These are phyloP conservation scores for Ascidia mentula DNA, from an alignment of 23 tunicate species.

Conservation along the genomic window DNA sequence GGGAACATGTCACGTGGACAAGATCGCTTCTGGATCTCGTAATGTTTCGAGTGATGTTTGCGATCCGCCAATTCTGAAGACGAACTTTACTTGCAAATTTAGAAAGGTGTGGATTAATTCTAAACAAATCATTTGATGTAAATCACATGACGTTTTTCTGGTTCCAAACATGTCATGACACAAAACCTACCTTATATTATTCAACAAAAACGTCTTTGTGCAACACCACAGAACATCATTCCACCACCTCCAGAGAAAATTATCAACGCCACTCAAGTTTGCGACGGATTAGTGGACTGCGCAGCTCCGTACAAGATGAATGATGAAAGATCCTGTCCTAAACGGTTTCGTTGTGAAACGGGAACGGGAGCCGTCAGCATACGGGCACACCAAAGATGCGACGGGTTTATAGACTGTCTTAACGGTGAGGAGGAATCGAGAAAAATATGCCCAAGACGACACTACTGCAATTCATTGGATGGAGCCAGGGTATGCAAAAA, in stretches of 20 bases:
- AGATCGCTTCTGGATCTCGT: not conserved
- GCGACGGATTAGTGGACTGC: not conserved
- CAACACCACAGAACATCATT: too few species aligned
- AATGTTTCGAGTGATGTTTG: not conserved
- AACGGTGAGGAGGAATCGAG: not conserved
- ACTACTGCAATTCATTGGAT: not conserved
- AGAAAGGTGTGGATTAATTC: too few species aligned
- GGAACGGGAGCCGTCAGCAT: not conserved
- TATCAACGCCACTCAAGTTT: not conserved
- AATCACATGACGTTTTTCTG: too few species aligned
- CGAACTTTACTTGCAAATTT: not conserved
- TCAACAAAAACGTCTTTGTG: too few species aligned
- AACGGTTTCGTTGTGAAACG: not conserved
- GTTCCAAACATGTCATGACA: too few species aligned
- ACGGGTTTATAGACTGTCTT: not conserved
- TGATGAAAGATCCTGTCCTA: not conserved
- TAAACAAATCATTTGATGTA: too few species aligned
- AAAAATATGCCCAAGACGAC: not conserved
- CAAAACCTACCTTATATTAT: too few species aligned
- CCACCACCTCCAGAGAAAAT: too few species aligned
- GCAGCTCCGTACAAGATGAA: not conserved
- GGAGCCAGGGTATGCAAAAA: not conserved
- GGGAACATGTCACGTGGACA: constrained; percentile 1
- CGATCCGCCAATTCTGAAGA: not conserved
- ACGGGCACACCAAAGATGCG: not conserved